Percentiles rank a stretch among this genome's conserved stretches.
These are phyloP conservation scores for Athetis lepigone DNA, from an alignment of 2,888 invertebrate species.

Conservation along the genomic window DNA sequence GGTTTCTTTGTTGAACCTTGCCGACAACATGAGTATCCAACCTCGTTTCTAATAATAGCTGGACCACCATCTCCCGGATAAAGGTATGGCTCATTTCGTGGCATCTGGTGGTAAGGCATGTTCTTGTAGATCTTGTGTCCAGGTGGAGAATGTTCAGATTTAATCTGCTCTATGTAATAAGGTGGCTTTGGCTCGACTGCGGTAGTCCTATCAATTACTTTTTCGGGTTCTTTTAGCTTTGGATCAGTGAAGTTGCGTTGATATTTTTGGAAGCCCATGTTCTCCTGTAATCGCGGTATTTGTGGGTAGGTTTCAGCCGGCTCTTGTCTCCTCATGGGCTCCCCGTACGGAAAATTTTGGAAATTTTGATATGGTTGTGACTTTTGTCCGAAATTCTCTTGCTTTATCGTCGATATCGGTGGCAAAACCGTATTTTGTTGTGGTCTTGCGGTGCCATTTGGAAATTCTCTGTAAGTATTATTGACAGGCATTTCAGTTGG, in stretches of 20 bases:
- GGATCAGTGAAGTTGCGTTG: constrained; percentile 76
- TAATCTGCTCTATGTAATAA: constrained; percentile 89
- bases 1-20: constrained; percentile 94
- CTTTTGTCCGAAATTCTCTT: constrained; percentile 85
- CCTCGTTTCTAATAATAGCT: constrained; percentile 90
- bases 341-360: constrained; percentile 77
- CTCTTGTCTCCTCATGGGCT: constrained; percentile 74
- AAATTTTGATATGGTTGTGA: constrained; percentile 79
- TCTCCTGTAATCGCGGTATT: constrained; percentile 79
- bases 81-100: constrained; percentile 88
- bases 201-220: constrained; percentile 65
- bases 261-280: constrained; percentile 85
- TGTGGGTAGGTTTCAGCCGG: constrained; percentile 74
- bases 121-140: constrained; percentile 89
- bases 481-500: constrained; percentile 71
- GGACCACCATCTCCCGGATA: constrained; percentile 94
- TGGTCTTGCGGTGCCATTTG: constrained; percentile 75
- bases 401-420: constrained; percentile 89
- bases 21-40: constrained; percentile 94
- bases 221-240: constrained; percentile 74
- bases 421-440: constrained; percentile 82
- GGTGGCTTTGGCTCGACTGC: constrained; percentile 80
- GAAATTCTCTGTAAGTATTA: constrained; percentile 78
- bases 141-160: constrained; percentile 89
- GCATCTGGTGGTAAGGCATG: constrained; percentile 80